A percentile compares a stretch with the other conserved stretches of the same genome.
Evolutionary conservation across 2,797 vertebrate species (phyloP).

Genomic region (Dendrocincla tyrannina): DNA sequence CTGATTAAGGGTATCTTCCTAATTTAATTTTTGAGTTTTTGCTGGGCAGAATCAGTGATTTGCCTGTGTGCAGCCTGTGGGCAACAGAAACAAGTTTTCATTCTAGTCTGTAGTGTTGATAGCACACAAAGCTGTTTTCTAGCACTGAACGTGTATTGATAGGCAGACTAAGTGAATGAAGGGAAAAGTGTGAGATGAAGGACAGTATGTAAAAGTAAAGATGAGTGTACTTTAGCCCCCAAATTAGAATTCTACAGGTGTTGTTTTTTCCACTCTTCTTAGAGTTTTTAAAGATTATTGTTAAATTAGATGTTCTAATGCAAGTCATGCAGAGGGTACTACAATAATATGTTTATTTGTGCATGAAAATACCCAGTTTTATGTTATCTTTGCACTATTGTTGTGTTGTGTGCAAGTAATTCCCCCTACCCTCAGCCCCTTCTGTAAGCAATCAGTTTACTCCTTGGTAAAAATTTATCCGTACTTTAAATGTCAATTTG

Average conservation of each 20-base stretch:
- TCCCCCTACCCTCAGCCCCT: not conserved
- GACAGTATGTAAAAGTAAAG: not conserved
- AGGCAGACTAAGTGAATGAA: not conserved
- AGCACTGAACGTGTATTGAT: not conserved
- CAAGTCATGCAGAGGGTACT: constrained; percentile 36
- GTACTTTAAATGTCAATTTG: constrained; percentile 52
- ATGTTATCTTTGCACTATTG: constrained; percentile 47
- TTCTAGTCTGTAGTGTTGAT: not conserved
- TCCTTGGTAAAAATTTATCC: not conserved
- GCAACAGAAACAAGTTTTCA: not conserved
- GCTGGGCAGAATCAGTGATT: not conserved
- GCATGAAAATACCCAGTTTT: constrained; percentile 53
- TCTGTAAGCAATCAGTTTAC: constrained; percentile 34
- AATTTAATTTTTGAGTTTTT: not conserved
- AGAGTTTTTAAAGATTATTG: constrained; percentile 36
- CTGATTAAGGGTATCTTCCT: constrained; percentile 29
- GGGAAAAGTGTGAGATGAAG: not conserved
- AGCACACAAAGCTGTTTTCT: not conserved
- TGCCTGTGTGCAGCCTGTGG: not conserved
- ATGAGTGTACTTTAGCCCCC: not conserved
- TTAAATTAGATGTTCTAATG: constrained; percentile 37
- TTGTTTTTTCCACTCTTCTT: not conserved
- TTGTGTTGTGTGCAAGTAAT: constrained; percentile 31
- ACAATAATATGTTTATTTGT: constrained; percentile 60
- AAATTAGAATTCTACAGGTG: constrained; percentile 37